Evolutionary conservation across 1,140 invertebrate genomes (phyloP), one percentile per base, ranked within the genome.

Genomic region (Pseudomyrmex gracilis): DNA sequence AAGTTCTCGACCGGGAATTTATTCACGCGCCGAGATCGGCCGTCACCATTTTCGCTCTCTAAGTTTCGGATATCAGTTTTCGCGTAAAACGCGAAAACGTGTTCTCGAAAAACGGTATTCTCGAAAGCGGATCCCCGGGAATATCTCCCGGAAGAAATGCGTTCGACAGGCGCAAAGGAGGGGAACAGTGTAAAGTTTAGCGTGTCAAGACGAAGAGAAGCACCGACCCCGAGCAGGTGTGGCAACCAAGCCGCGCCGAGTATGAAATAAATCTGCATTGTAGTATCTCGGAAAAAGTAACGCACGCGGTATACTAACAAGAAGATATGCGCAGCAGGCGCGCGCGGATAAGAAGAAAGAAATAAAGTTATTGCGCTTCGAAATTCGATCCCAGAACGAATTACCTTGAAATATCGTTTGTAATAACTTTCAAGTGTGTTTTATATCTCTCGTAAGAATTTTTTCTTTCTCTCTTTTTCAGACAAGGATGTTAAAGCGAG

Each of bases 201-300:
- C 43, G 53, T 78, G 34, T 34, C 34, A 64, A 78, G 51, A 17
- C 20, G 22, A 34, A 34, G 12, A 58, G 71, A 70, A 71, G 70
- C 66, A 66, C 53, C 24, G 24, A 34, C 34, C 5, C 12, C 7
- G 66, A 76, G 51, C 53, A 58, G 64, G 15, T 58, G 45, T 71
- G 58, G 66, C 66, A 45, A 43, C n/a, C 22, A 55, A 71, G 34
- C 34, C 70, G 51, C 53, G 70, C 43, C 20, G 43, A 43, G 66
- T 12, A 80, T 71, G 22, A 80, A 80, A 78, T 78, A 78, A 53
- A 58, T 71, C n/a, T 57, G 53, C 12, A 80, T 80, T 58, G 55
- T 71, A 34, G 55, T 71, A 34, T 60, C 66, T 58, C 12, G n/a
- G 53, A 43, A 47, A 58, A 68, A 49, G 64, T 15, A n/a, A 5